Evolutionary conservation across 2,113 vertebrate genomes (phyloP).

Genomic region (Xyliphius kryptos): DNA sequence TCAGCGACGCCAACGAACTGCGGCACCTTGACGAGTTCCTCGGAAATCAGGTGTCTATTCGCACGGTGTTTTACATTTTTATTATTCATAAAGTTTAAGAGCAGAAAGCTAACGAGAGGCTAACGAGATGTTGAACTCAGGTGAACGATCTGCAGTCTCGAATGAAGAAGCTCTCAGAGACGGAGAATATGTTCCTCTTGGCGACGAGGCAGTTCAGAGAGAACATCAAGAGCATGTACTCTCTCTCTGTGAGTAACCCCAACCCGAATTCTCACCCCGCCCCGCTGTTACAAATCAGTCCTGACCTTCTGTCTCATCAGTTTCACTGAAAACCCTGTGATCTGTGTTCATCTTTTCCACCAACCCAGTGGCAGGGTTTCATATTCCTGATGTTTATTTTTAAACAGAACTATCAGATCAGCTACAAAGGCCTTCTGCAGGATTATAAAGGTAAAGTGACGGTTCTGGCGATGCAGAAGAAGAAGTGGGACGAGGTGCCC

Average conservation of each 20-base stretch:
- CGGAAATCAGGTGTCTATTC: slow-evolving; percentile 75
- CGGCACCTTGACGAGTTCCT: slow-evolving; percentile 90
- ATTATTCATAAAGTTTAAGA: too few species aligned
- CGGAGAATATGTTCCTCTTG: slow-evolving; percentile 79
- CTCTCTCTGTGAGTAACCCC: slow-evolving; percentile 71
- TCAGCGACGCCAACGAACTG: slow-evolving; percentile 80
- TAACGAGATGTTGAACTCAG: slow-evolving; percentile 52
- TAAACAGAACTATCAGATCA: slow-evolving; percentile 85
- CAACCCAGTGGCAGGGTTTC: too few species aligned
- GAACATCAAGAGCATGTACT: slow-evolving; percentile 90
- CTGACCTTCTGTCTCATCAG: too few species aligned
- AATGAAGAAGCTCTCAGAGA: slow-evolving; percentile 70
- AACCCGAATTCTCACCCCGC: neutral
- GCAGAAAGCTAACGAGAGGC: too few species aligned
- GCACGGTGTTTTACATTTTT: neutral
- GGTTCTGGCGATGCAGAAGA: slow-evolving; percentile 67
- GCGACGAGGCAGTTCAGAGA: slow-evolving; percentile 85
- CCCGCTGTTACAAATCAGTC: neutral
- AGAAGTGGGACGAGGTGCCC: slow-evolving; percentile 73
- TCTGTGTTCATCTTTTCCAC: too few species aligned
- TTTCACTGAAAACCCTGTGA: too few species aligned
- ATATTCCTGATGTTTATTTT: too few species aligned
- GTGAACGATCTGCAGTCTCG: slow-evolving; percentile 77
- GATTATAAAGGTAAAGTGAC: slow-evolving; percentile 78
- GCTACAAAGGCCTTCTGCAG: slow-evolving; percentile 85